phyloP scores from a whole-genome alignment of 1,140 invertebrate genomes.

The Eulimnadia texana region DNA sequence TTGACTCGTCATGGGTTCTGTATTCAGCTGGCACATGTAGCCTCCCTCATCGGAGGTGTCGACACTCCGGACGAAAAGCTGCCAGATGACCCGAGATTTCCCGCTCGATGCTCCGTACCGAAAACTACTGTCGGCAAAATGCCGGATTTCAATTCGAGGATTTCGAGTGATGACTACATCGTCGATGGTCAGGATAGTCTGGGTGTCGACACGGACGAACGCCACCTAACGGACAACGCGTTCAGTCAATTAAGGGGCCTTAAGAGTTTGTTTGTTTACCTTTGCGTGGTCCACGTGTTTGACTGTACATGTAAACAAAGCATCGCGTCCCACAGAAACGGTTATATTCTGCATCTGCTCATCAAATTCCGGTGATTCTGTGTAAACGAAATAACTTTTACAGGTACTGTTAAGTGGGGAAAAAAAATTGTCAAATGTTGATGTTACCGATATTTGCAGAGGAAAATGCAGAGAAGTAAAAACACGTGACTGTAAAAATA shows the following conservation, averaged over 20 bases:
- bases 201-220: constrained; percentile 79
- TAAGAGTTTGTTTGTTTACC: constrained; percentile 36
- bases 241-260: not conserved
- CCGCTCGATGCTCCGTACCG: not conserved
- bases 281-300: constrained; percentile 67
- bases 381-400: too few relatives aligned
- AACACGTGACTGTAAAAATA: not conserved
- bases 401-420: too few relatives aligned
- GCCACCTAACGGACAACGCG: constrained; percentile 52
- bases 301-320: constrained; percentile 61
- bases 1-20: constrained; percentile 40
- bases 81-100: constrained; percentile 37
- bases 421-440: too few relatives aligned
- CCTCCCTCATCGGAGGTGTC: constrained; percentile 48
- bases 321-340: constrained; percentile 63
- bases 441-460: not conserved
- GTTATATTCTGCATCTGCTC: constrained; percentile 69
- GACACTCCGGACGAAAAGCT: constrained; percentile 46
- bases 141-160: constrained; percentile 47
- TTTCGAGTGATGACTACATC: constrained; percentile 72
- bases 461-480: not conserved
- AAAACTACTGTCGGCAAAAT: not conserved
- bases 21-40: constrained; percentile 59
- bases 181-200: constrained; percentile 81
- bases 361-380: constrained; percentile 53